phyloP scores from a whole-genome alignment of 92 coral and sea anemone genomes.

The Palythoa heliodiscus region DNA sequence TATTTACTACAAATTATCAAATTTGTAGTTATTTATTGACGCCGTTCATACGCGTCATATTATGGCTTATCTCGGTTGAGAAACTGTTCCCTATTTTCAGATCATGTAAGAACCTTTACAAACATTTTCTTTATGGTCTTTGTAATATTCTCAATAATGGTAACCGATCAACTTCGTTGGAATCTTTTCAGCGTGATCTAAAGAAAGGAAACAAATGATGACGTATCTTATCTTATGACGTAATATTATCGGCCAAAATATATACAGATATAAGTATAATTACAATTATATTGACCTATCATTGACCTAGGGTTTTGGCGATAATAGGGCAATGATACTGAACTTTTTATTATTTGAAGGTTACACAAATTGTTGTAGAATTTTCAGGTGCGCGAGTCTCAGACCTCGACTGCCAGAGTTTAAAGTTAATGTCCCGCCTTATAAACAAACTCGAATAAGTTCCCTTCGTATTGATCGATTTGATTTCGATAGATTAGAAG shows the following conservation, averaged over 20 bases:
- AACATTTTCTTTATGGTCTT: neutral
- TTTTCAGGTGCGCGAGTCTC: neutral
- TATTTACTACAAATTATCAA: neutral
- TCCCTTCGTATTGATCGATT: too few relatives aligned
- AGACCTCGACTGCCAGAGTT: too few relatives aligned
- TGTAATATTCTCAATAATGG: too few relatives aligned
- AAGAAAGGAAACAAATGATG: neutral
- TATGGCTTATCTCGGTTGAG: neutral
- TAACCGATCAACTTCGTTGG: too few relatives aligned
- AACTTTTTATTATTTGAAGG: neutral
- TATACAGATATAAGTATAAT: neutral
- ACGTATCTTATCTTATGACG: neutral
- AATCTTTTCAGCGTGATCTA: neutral
- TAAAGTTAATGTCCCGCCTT: too few relatives aligned
- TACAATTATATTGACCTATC: slow-evolving; percentile 16
- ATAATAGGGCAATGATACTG: neutral
- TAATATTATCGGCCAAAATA: neutral
- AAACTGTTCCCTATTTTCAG: neutral
- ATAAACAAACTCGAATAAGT: too few relatives aligned
- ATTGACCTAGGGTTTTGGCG: neutral
- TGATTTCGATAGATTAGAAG: too few relatives aligned
- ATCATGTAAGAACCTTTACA: neutral
- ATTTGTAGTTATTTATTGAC: slow-evolving; percentile 6
- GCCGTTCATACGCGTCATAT: neutral
- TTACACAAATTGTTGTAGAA: neutral